Evolutionary conservation across 2,888 invertebrate genomes (phyloP), one percentile per base, ranked within the genome.

Genomic region (Endotricha flammealis): DNA sequence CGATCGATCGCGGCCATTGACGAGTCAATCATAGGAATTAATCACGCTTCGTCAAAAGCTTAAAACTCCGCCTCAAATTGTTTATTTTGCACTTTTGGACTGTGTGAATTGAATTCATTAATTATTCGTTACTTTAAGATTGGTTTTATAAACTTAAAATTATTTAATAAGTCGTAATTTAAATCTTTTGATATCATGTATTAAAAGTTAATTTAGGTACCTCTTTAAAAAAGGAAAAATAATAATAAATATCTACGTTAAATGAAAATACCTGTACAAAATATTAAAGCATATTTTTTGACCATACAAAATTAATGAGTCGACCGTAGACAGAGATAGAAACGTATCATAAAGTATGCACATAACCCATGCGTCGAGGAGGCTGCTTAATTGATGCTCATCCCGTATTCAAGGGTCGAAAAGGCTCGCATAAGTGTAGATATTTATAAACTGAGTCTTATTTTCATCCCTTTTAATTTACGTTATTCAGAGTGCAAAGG

Each of bases 301-400:
- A 10, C 53, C 57, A 58, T 50, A 48, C 50, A 46, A 46, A 49
- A 48, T 34, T 39, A 46, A 25, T 32, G 35, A 42, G 41, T 40
- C 41, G 44, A 30, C 28, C 36, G 38, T 31, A 27, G 43, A 42
- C 42, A 25, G 9, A 44, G 32, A 44, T 40, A 44, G 34, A 32
- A 20, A 31, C 12, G 9, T 33, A 29, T 35, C 4, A 12, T 8
- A 24, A 33, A 14, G 36, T 37, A 32, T 44, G n/a, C n/a, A n/a
- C n/a, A 48, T 58, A 44, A 42, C 49, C 50, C 50, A 51, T 49
- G 50, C 51, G 61, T 54, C 57, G 58, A 61, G 62, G 45, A 61
- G 55, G 52, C 56, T 69, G 57, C 64, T 55, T 75, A 77, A 76
- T 77, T 76, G 73, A 71, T 71, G 70, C 67, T 71, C 71, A 72